phyloP scores from a whole-genome alignment of 2,888 invertebrate species.

The Esperia sulphurella region DNA sequence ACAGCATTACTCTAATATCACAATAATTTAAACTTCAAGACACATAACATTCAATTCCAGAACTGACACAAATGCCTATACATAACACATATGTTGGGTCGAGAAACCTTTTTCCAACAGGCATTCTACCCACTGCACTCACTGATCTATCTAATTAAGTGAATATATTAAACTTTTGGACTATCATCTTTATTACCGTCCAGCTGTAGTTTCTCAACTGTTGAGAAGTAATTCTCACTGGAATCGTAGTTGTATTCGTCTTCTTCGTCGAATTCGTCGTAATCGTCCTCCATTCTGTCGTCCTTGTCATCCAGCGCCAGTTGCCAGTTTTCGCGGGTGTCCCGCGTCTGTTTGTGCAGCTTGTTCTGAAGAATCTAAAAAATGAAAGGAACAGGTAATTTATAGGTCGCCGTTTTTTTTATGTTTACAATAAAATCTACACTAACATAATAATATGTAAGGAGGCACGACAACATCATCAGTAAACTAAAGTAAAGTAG shows the following conservation, averaged over 20 bases:
- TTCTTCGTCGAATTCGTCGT: constrained; percentile 33
- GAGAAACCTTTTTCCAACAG: no score
- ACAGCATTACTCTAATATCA: no score
- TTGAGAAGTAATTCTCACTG: neutral
- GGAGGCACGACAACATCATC: no score
- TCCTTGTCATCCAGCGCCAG: constrained; percentile 18
- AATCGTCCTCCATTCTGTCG: constrained; percentile 28
- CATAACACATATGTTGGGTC: neutral
- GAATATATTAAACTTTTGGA: neutral
- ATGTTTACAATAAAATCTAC: no score
- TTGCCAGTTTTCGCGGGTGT: constrained; percentile 28
- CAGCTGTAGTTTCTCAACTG: neutral
- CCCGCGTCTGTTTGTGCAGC: constrained; percentile 41
- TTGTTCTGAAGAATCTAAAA: constrained; percentile 60
- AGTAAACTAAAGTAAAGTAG: no score
- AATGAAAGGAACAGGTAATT: neutral
- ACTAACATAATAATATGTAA: no score
- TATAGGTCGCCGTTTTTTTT: no score
- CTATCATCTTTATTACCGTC: neutral
- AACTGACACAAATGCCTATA: no score
- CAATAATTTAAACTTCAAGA: no score
- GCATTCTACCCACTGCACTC: no score
- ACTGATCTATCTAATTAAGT: neutral
- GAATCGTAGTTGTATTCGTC: constrained; percentile 29
- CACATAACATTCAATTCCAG: no score